phyloP scores from a whole-genome alignment of 2,797 vertebrate species.

The Apogon hyalosoma region DNA sequence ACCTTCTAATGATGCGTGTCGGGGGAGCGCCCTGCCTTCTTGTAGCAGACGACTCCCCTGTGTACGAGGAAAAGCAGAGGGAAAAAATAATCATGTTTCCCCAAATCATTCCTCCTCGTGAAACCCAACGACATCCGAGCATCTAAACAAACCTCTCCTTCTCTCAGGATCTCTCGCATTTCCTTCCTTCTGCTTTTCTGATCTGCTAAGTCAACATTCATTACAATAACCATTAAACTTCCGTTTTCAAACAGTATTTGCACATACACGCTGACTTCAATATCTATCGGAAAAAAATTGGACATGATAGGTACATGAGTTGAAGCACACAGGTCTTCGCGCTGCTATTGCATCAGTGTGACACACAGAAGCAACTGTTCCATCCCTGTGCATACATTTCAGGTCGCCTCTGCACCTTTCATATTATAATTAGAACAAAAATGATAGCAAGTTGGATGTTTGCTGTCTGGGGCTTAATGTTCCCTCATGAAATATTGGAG shows the following conservation, averaged over 20 bases:
- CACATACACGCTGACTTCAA: slow-evolving; percentile 51
- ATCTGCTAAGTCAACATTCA: slow-evolving; percentile 83
- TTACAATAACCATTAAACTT: slow-evolving; percentile 85
- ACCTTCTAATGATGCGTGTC: slow-evolving; percentile 94
- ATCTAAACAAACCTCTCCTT: slow-evolving; percentile 75
- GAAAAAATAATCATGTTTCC: slow-evolving; percentile 83
- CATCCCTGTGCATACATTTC: slow-evolving; percentile 47
- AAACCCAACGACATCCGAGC: slow-evolving; percentile 69
- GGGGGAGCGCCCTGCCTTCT: slow-evolving; percentile 90
- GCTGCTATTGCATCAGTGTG: slow-evolving; percentile 56
- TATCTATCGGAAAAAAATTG: slow-evolving; percentile 75
- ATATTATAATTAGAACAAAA: slow-evolving; percentile 81
- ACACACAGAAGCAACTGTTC: slow-evolving; percentile 44
- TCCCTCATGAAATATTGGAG: slow-evolving; percentile 66
- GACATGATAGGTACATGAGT: slow-evolving; percentile 83
- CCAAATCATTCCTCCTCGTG: slow-evolving; percentile 80
- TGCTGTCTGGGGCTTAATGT: slow-evolving; percentile 68
- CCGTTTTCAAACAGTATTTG: slow-evolving; percentile 71
- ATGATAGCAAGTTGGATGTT: slow-evolving; percentile 68
- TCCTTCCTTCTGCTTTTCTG: slow-evolving; percentile 62
- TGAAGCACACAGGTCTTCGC: slow-evolving; percentile 62
- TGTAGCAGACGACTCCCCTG: slow-evolving; percentile 87
- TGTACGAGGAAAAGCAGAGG: slow-evolving; percentile 82
- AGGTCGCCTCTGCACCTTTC: slow-evolving; percentile 64
- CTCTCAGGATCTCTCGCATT: slow-evolving; percentile 57